Percentiles rank a stretch among this genome's conserved stretches.
Conservation (phyloP, 2,113 vertebrate genomes). For the Syngnathoides biaculeatus region DNA sequence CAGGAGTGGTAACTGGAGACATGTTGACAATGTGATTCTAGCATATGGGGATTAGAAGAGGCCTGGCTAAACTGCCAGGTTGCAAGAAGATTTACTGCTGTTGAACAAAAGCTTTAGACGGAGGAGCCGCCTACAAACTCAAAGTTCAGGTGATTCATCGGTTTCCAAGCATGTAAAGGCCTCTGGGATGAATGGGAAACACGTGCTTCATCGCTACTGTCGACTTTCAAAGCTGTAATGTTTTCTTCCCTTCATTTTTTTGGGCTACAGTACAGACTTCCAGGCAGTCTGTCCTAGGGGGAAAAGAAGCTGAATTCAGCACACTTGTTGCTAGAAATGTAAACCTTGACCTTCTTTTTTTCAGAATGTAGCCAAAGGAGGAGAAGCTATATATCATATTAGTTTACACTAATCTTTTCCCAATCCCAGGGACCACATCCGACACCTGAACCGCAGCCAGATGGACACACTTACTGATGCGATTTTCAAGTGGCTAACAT, state of each 20-base stretch:
- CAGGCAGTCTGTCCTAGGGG: background rate
- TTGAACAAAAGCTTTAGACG: conserved; percentile 56
- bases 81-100: conserved; percentile 57
- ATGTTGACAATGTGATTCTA: conserved; percentile 51
- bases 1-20: conserved; percentile 44
- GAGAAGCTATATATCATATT: conserved; percentile 13
- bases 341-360: conserved; percentile 2
- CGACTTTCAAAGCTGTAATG: background rate
- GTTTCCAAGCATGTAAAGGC: conserved; percentile 32
- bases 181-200: background rate
- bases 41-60: conserved; percentile 55
- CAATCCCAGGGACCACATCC: conserved; percentile 16
- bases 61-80: conserved; percentile 48
- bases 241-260: background rate
- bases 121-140: conserved; percentile 45
- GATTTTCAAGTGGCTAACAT: conserved; percentile 34
- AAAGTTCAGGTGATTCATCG: conserved; percentile 62
- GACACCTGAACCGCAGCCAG: conserved; percentile 31
- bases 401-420: conserved; percentile 20
- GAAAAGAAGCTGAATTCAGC: background rate
- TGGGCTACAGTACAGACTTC: background rate
- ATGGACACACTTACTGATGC: conserved; percentile 32
- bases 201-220: background rate
- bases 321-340: conserved; percentile 1
- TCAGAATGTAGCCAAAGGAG: conserved; percentile 4